Evolutionary conservation across 2,113 vertebrate genomes (phyloP).

Genomic region (Mirounga angustirostris): DNA sequence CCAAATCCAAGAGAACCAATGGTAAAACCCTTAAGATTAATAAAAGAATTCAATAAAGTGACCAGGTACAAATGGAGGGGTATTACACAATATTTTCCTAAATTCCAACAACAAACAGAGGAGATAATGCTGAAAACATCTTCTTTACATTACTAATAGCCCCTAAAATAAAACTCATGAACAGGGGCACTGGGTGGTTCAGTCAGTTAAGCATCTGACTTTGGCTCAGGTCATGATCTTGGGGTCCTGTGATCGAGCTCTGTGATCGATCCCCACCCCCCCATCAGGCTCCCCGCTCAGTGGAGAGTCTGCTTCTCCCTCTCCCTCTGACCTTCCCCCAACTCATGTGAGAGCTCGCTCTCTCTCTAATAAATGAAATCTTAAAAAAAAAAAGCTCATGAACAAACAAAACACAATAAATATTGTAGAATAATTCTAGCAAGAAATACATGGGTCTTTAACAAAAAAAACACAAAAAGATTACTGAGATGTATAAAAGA

Average conservation of each 20-base stretch:
- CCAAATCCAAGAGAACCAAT: neutral
- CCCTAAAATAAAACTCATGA: neutral
- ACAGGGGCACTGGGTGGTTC: neutral
- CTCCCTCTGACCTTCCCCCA: neutral
- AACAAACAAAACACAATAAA: conserved; percentile 13
- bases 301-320: neutral
- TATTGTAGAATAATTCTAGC: neutral
- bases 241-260: neutral
- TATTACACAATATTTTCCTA: neutral
- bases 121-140: neutral
- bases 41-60: conserved; percentile 15
- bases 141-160: conserved; percentile 4
- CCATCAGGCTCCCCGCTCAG: neutral
- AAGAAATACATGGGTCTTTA: conserved; percentile 36
- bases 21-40: neutral
- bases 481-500: conserved; percentile 35
- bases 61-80: neutral
- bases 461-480: neutral
- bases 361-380: neutral
- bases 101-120: neutral
- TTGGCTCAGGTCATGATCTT: neutral
- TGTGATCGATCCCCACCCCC: neutral
- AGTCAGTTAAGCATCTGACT: neutral
- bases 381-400: neutral
- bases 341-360: neutral